Evolutionary conservation across 2,113 vertebrate genomes (phyloP).

Genomic region (Psittacara wagleri): DNA sequence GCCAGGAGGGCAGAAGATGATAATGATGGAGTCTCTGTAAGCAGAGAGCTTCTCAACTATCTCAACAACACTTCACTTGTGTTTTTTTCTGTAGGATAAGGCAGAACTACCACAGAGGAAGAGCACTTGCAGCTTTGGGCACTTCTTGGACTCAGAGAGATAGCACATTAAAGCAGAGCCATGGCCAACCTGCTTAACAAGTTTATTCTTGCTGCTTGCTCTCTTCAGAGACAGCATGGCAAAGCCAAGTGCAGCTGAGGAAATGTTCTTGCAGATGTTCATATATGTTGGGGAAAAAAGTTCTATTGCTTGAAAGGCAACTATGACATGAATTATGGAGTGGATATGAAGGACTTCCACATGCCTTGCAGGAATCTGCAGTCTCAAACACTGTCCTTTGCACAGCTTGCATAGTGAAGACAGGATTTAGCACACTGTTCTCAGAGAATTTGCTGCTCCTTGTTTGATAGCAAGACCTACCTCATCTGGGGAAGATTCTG

Average conservation of each 20-base stretch:
- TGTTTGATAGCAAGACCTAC: neutral
- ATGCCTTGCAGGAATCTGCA: neutral
- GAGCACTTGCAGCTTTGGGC: neutral
- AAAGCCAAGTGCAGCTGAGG: neutral
- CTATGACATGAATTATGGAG: neutral
- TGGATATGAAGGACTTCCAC: neutral
- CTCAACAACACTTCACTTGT: neutral
- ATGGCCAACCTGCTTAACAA: neutral
- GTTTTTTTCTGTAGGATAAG: neutral
- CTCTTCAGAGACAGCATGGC: neutral
- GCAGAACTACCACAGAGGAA: neutral
- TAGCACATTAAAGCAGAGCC: neutral
- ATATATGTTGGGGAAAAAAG: neutral
- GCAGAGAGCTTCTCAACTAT: neutral
- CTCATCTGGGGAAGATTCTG: neutral
- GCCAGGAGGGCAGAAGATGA: neutral
- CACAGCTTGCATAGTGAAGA: neutral
- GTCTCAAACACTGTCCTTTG: neutral
- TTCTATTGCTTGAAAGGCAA: neutral
- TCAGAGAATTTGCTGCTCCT: neutral
- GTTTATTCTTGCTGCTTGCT: neutral
- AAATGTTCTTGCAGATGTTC: neutral
- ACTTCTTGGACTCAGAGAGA: neutral
- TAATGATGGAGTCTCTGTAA: rapidly evolving
- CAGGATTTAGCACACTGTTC: neutral